Evolutionary conservation across 2,888 invertebrate genomes (phyloP).

Genomic region (Rhagium mordax): DNA sequence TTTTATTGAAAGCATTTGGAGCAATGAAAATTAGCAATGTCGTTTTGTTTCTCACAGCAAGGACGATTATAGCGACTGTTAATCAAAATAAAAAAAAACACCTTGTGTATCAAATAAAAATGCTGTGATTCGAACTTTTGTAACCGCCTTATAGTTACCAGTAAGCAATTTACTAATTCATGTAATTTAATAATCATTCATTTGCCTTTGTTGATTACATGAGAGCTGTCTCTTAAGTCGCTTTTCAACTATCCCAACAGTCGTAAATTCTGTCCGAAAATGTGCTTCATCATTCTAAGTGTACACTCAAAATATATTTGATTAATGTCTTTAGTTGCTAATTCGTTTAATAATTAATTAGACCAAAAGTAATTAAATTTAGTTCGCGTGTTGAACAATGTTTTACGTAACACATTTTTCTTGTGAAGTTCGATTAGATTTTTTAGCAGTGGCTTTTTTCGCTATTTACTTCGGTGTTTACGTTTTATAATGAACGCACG

Average conservation of each 20-base stretch:
- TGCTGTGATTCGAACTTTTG: too few relatives aligned
- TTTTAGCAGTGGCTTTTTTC: background rate
- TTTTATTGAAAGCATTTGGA: too few relatives aligned
- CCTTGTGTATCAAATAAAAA: too few relatives aligned
- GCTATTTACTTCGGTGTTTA: background rate
- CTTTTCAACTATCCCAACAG: background rate
- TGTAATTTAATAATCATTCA: background rate
- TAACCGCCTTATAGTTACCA: background rate
- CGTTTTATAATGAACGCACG: background rate
- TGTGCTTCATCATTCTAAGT: background rate
- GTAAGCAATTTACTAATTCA: background rate
- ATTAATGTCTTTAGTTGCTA: slow-evolving; percentile 1
- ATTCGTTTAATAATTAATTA: slow-evolving; percentile 22
- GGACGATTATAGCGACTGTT: too few relatives aligned
- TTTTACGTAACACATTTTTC: background rate
- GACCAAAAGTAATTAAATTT: slow-evolving; percentile 6
- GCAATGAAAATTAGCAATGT: too few relatives aligned
- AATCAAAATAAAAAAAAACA: too few relatives aligned
- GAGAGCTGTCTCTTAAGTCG: background rate
- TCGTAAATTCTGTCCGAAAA: slow-evolving; percentile 4
- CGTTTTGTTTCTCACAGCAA: too few relatives aligned
- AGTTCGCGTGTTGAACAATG: background rate
- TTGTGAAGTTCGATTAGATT: background rate
- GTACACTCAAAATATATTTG: background rate
- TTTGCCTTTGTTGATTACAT: background rate